Percentiles rank a stretch among this genome's conserved stretches.
phyloP scores from a whole-genome alignment of 2,888 invertebrate species.

The Drosophila robusta region DNA sequence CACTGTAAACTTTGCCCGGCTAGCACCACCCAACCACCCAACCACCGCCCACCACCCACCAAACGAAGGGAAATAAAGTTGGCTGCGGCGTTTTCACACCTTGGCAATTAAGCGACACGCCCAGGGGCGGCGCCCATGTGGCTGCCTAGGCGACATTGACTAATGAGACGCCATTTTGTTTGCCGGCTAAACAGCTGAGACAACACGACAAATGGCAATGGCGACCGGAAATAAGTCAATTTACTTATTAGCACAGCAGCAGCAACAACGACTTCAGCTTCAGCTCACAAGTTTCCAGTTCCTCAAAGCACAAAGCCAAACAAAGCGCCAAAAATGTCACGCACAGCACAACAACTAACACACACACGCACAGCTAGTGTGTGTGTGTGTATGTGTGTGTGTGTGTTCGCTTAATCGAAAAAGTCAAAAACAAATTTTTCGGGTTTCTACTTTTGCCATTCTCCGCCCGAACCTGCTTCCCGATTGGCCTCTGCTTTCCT shows the following conservation, averaged over 20 bases:
- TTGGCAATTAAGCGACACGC: slow-evolving; percentile 69
- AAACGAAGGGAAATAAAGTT: slow-evolving; percentile 12
- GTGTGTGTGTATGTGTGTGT: slow-evolving; percentile 24
- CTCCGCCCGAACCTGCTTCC: slow-evolving; percentile 10
- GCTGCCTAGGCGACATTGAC: slow-evolving; percentile 76
- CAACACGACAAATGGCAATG: slow-evolving; percentile 56
- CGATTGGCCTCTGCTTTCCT: slow-evolving; percentile 16
- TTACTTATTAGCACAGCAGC: slow-evolving; percentile 69
- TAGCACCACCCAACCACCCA: neutral
- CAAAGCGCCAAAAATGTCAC: slow-evolving; percentile 65
- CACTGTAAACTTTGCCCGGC: slow-evolving; percentile 51
- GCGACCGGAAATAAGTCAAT: slow-evolving; percentile 77
- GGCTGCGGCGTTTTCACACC: slow-evolving; percentile 63
- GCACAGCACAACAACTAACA: slow-evolving; percentile 55
- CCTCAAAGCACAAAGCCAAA: slow-evolving; percentile 55
- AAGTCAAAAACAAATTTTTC: slow-evolving; percentile 71
- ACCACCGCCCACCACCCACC: slow-evolving; percentile 2
- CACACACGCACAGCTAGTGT: neutral
- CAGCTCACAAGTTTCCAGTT: slow-evolving; percentile 12
- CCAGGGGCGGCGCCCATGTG: slow-evolving; percentile 33
- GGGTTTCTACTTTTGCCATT: slow-evolving; percentile 37
- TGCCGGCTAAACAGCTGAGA: slow-evolving; percentile 65
- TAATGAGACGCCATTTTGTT: slow-evolving; percentile 78
- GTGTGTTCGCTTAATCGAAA: slow-evolving; percentile 69
- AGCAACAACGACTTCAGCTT: slow-evolving; percentile 6